Evolutionary conservation across 2,113 vertebrate species (phyloP).

Genomic region (Xiphias gladius): DNA sequence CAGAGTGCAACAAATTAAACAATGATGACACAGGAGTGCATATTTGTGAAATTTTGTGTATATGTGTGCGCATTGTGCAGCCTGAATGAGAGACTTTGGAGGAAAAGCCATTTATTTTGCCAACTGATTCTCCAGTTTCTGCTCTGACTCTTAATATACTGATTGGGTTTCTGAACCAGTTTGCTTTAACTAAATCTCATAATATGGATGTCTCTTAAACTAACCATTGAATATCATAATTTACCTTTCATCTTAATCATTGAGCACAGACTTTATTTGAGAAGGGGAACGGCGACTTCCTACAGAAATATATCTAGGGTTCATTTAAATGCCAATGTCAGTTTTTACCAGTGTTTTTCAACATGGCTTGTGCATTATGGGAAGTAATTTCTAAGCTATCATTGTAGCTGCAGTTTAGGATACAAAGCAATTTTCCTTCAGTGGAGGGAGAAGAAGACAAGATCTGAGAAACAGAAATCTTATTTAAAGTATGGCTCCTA

Average conservation of each 20-base stretch:
- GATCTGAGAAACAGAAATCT: background rate
- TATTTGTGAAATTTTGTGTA: slow-evolving; percentile 71
- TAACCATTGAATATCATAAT: slow-evolving; percentile 50
- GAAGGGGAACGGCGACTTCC: background rate
- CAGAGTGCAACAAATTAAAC: slow-evolving; percentile 74
- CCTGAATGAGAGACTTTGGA: slow-evolving; percentile 78
- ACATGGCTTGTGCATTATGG: slow-evolving; percentile 5
- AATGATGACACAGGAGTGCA: slow-evolving; percentile 71
- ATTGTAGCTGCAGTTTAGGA: background rate
- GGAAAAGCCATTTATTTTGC: slow-evolving; percentile 94
- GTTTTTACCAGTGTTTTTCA: slow-evolving; percentile 14
- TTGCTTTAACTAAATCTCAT: slow-evolving; percentile 31
- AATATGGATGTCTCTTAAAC: slow-evolving; percentile 11
- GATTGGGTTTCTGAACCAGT: slow-evolving; percentile 32
- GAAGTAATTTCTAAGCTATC: slow-evolving; percentile 10
- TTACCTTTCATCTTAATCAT: slow-evolving; percentile 41
- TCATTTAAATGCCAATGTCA: slow-evolving; percentile 25
- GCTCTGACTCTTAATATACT: slow-evolving; percentile 81
- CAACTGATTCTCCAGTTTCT: slow-evolving; percentile 90
- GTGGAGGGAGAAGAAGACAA: slow-evolving; percentile 31
- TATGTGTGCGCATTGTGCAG: slow-evolving; percentile 66
- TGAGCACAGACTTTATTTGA: slow-evolving; percentile 26
- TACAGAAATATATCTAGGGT: slow-evolving; percentile 20
- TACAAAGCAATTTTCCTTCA: slow-evolving; percentile 33
- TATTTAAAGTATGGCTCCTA: slow-evolving; percentile 1